phyloP scores from a whole-genome alignment of 2,888 invertebrate genomes.

The Dendrolimus houi region DNA sequence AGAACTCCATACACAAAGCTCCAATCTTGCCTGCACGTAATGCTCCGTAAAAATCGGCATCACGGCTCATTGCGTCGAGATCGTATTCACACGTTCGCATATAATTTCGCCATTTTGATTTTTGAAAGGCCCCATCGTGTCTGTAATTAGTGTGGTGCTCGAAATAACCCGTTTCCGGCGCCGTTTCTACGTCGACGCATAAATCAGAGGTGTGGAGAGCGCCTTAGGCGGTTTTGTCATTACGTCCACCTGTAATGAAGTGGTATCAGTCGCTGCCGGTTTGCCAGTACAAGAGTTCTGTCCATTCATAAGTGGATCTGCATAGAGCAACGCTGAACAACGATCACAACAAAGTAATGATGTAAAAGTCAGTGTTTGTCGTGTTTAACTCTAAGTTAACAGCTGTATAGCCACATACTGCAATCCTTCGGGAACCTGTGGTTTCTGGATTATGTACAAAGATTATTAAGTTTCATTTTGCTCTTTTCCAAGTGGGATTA shows the following conservation, averaged over 20 bases:
- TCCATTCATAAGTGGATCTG: neutral
- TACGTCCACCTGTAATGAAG: slow-evolving; percentile 35
- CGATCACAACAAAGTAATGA: too few species aligned
- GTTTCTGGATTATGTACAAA: too few species aligned
- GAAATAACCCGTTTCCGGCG: neutral
- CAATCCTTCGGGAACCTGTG: too few species aligned
- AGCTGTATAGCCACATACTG: too few species aligned
- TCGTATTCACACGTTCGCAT: slow-evolving; percentile 1
- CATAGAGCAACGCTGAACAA: too few species aligned
- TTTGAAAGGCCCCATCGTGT: neutral
- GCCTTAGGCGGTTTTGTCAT: slow-evolving; percentile 31
- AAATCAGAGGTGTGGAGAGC: slow-evolving; percentile 30
- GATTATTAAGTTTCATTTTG: too few species aligned
- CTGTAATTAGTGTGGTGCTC: neutral
- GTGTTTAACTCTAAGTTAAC: too few species aligned
- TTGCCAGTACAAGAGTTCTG: neutral
- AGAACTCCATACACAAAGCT: neutral
- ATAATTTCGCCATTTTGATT: neutral
- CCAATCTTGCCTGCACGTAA: neutral
- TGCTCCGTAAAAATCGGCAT: neutral
- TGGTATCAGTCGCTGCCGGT: slow-evolving; percentile 20
- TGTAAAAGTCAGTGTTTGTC: too few species aligned
- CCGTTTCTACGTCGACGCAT: slow-evolving; percentile 7
- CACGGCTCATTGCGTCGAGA: slow-evolving; percentile 3
- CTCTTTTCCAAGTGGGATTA: too few species aligned